These are phyloP conservation scores for Ormyrus thymus DNA, from an alignment of 2,888 invertebrate species.

Conservation along the genomic window DNA sequence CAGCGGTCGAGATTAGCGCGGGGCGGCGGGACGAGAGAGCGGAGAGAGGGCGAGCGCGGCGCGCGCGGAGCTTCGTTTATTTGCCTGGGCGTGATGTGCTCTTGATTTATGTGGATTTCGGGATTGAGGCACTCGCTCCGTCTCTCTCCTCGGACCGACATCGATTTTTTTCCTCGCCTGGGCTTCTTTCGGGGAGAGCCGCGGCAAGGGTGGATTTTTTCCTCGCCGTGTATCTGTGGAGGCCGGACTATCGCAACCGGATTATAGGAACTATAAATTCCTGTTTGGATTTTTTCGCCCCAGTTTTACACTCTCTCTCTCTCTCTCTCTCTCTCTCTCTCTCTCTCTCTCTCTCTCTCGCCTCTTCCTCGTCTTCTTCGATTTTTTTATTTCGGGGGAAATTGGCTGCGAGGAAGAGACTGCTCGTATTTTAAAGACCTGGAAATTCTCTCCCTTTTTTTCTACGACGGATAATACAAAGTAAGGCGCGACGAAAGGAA, in stretches of 20 bases:
- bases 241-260: constrained; percentile 27
- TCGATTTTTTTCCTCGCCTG: constrained; percentile 35
- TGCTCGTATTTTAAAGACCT: constrained; percentile 35
- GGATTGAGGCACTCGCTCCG: constrained; percentile 6
- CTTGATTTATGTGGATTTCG: constrained; percentile 48
- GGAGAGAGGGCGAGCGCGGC: constrained; percentile 4
- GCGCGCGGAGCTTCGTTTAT: constrained; percentile 28
- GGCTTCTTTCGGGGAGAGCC: not conserved
- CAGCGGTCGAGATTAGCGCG: constrained; percentile 34
- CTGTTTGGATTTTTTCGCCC: constrained; percentile 38
- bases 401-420: constrained; percentile 29
- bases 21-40: not conserved
- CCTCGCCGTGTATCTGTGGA: not conserved
- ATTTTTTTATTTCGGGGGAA: constrained; percentile 14
- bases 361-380: not conserved
- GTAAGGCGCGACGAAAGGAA: constrained; percentile 1
- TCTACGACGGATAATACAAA: not conserved
- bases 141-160: constrained; percentile 5
- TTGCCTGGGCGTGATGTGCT: constrained; percentile 42
- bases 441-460: constrained; percentile 8
- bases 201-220: not conserved
- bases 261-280: constrained; percentile 40
- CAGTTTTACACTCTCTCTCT: not conserved
- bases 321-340: not conserved
- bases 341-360: not conserved